Evolutionary conservation across 23 tunicate species (phyloP), one percentile per base, ranked within the genome.

Genomic region (Trididemnum nubilum): DNA sequence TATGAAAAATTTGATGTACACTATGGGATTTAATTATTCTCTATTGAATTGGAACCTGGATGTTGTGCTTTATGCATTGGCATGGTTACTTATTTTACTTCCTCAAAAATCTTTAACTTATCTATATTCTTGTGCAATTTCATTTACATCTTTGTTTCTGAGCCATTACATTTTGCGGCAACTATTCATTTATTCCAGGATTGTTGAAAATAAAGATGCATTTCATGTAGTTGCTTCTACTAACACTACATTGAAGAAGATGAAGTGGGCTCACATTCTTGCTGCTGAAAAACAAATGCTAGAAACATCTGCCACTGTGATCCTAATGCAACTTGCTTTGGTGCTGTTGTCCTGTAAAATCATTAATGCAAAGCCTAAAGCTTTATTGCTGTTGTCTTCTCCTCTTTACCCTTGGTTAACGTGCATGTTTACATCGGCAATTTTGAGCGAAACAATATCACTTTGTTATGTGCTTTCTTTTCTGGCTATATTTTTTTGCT

Each of bases 81-180:
- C 93, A 0, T 88, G 93, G 93, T 39, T 66, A 0, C 61, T 88
- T 22, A 40, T 88, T 57, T 81, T 88, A n/a, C 73, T 82, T 33
- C 93, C 93, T 35, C 52, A 51, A 2, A 82, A 38, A 65, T 33
- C 77, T 31, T 37, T 88, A 0, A 2, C 54, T 0, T 39, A 63
- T 18, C 1, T 88, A 12, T 88, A 88, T 64, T 50, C 51, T n/a
- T 57, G 51, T 69, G 66, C 35, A 2, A 65, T 82, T 9, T 77
- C 85, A 2, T 65, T 33, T 3, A 19, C 24, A 27, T 88, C 81
- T 25, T 33, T 88, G 34, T 22, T 52, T 33, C 40, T 51, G 32
- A 88, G 93, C 35, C 93, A 88, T 66, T 76, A 71, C 74, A 24
- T 82, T 33, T 37, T 78, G 1, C 76, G 66, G 3, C 27, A 67